A percentile compares a stretch with the other conserved stretches of the same genome.
phyloP scores from a whole-genome alignment of 1,140 invertebrate species.

The Lordiphosa mommai region DNA sequence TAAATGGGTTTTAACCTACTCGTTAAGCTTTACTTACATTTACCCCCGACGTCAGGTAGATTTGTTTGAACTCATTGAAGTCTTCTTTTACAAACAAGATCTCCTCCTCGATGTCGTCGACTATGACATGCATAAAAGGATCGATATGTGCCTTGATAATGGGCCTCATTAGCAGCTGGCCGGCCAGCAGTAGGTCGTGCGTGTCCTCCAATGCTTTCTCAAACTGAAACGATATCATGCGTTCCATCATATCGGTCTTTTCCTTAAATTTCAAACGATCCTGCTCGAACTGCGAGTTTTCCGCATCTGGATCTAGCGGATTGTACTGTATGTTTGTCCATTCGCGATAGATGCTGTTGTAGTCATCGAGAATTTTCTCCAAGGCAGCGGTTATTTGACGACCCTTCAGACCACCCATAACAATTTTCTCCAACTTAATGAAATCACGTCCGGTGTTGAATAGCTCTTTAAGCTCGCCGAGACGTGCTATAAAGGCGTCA shows the following conservation, averaged over 20 bases:
- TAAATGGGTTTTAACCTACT: background rate
- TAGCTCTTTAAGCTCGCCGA: slow-evolving; percentile 81
- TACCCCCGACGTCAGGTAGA: slow-evolving; percentile 13
- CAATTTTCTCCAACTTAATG: slow-evolving; percentile 89
- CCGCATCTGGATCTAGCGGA: slow-evolving; percentile 81
- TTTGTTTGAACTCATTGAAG: slow-evolving; percentile 48
- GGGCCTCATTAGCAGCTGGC: slow-evolving; percentile 84
- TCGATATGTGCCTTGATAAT: slow-evolving; percentile 82
- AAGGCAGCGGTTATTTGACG: slow-evolving; percentile 81
- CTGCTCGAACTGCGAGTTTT: slow-evolving; percentile 81
- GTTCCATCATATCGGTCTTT: slow-evolving; percentile 83
- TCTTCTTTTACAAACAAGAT: slow-evolving; percentile 82
- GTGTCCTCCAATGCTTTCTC: slow-evolving; percentile 87
- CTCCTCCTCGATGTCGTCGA: slow-evolving; percentile 82
- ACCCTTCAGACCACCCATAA: slow-evolving; percentile 87
- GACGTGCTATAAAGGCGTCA: slow-evolving; percentile 83
- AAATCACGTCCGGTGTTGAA: slow-evolving; percentile 87
- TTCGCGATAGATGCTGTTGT: slow-evolving; percentile 84
- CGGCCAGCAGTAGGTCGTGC: slow-evolving; percentile 84
- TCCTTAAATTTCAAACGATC: slow-evolving; percentile 82
- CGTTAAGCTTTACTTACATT: slow-evolving; percentile 11
- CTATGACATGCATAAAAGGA: slow-evolving; percentile 43
- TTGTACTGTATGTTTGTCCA: slow-evolving; percentile 83
- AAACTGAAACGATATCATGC: slow-evolving; percentile 86
- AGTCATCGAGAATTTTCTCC: slow-evolving; percentile 84